These are phyloP conservation scores for Limonius californicus DNA, from an alignment of 1,140 invertebrate genomes.

Conservation along the genomic window DNA sequence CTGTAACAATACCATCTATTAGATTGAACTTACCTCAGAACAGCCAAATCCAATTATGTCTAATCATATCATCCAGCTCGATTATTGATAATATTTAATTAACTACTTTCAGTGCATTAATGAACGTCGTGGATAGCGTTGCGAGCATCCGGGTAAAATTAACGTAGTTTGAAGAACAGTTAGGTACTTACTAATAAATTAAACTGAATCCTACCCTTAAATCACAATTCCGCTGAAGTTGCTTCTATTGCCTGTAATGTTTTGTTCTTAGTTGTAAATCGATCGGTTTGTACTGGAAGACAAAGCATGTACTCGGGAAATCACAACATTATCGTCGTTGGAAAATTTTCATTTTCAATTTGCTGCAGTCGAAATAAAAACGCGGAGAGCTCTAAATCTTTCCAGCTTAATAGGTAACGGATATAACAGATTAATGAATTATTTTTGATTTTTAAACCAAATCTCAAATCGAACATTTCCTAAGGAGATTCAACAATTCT, in stretches of 20 bases:
- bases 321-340: too few relatives aligned
- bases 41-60: constrained; percentile 22
- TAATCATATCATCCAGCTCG: constrained; percentile 18
- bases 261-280: not conserved
- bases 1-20: constrained; percentile 18
- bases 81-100: constrained; percentile 18
- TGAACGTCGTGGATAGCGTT: too few relatives aligned
- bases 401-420: too few relatives aligned
- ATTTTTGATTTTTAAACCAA: not conserved
- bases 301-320: not conserved
- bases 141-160: too few relatives aligned
- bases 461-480: too few relatives aligned
- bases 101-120: not conserved
- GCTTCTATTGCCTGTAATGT: not conserved
- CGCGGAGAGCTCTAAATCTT: too few relatives aligned
- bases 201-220: too few relatives aligned
- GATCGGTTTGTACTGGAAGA: not conserved
- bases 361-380: too few relatives aligned
- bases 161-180: too few relatives aligned
- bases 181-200: too few relatives aligned
- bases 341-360: too few relatives aligned
- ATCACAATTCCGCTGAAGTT: not conserved
- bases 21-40: constrained; percentile 25
- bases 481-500: too few relatives aligned
- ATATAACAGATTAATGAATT: not conserved